phyloP scores from a whole-genome alignment of 2,888 invertebrate genomes.

The Prionchulus punctatus region DNA sequence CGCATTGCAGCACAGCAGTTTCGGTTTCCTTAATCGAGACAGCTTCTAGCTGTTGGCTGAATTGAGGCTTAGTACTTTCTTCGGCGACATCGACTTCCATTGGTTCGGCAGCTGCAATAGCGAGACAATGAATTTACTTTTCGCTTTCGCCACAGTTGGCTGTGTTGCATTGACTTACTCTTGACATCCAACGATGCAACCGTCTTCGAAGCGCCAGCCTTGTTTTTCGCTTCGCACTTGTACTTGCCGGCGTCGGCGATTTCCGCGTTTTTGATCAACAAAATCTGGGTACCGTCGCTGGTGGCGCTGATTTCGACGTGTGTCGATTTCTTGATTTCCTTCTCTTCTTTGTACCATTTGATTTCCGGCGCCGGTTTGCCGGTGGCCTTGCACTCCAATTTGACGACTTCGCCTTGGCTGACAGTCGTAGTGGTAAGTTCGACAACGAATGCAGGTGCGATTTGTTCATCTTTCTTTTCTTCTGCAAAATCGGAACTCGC shows the following conservation, averaged over 20 bases:
- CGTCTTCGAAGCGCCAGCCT: constrained; percentile 35
- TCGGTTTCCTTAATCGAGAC: constrained; percentile 59
- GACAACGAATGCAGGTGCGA: constrained; percentile 41
- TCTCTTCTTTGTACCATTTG: constrained; percentile 59
- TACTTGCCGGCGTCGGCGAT: constrained; percentile 46
- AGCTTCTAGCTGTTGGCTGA: constrained; percentile 47
- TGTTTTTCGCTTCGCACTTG: constrained; percentile 50
- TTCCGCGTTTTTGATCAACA: constrained; percentile 56
- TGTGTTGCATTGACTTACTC: neutral
- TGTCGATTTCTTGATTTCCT: constrained; percentile 49
- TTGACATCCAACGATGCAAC: constrained; percentile 20
- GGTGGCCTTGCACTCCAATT: constrained; percentile 44
- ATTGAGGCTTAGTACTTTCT: constrained; percentile 25
- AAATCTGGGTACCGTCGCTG: constrained; percentile 58
- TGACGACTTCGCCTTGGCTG: constrained; percentile 73
- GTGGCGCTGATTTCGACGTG: constrained; percentile 49
- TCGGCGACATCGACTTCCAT: constrained; percentile 15
- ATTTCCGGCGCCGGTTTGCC: constrained; percentile 50
- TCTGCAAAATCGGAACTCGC: constrained; percentile 37
- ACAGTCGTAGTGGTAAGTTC: constrained; percentile 53
- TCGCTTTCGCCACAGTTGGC: neutral
- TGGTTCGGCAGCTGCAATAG: neutral
- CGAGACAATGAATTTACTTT: neutral
- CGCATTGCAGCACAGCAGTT: constrained; percentile 7
- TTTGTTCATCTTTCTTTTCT: constrained; percentile 55